Conservation (phyloP, 2,797 vertebrate species). For the Girardinus metallicus region DNA sequence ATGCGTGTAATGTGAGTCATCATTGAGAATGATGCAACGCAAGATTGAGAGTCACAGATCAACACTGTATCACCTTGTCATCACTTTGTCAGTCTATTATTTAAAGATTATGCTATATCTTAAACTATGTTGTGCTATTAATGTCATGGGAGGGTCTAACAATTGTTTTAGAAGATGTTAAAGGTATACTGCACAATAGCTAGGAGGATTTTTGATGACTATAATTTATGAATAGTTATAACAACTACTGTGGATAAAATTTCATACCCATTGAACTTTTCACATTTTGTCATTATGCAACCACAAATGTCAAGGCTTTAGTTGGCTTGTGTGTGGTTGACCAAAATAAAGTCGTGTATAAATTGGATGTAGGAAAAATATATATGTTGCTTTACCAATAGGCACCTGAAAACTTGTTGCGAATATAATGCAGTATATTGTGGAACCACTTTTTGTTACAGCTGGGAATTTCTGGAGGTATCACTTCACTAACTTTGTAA, state of each 20-base stretch:
- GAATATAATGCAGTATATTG: background rate
- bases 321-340: background rate
- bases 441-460: background rate
- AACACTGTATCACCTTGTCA: conserved; percentile 13
- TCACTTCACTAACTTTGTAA: background rate
- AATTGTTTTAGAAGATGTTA: background rate
- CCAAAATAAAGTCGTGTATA: background rate
- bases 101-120: background rate
- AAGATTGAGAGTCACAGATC: conserved; percentile 45
- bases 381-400: background rate
- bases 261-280: background rate
- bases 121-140: background rate
- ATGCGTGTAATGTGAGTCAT: conserved; percentile 64
- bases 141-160: background rate
- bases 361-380: too few species aligned
- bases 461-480: background rate
- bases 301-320: background rate
- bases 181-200: background rate
- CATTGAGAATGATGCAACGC: conserved; percentile 56
- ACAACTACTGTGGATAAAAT: background rate
- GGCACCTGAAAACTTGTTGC: background rate
- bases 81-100: conserved; percentile 1
- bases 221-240: background rate
- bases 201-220: background rate
- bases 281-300: background rate